Evolutionary conservation across 1,140 invertebrate genomes (phyloP).

Genomic region (Tetragonula clypearis): DNA sequence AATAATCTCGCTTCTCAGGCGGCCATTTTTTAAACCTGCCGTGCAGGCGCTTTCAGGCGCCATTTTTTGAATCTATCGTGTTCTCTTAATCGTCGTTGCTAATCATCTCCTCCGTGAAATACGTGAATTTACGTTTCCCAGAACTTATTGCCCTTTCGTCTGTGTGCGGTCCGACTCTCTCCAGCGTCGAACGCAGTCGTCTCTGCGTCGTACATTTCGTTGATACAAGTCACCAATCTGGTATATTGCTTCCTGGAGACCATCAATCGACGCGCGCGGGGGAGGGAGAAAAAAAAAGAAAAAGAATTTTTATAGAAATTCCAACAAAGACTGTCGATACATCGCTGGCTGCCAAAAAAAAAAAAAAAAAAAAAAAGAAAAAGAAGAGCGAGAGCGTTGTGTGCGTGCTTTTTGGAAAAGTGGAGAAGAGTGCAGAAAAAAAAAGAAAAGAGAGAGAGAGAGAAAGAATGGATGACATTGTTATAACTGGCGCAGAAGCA

Average conservation of each 20-base stretch:
- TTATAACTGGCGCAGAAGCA: not conserved
- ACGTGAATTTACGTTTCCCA: too few species aligned
- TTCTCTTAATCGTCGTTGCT: too few species aligned
- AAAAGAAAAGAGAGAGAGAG: not conserved
- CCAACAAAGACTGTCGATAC: not conserved
- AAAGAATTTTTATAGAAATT: not conserved
- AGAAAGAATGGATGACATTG: not conserved
- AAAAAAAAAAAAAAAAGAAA: not conserved
- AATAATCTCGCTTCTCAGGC: too few species aligned
- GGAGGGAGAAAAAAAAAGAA: not conserved
- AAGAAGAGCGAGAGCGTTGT: not conserved
- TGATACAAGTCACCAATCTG: not conserved
- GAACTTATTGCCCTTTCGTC: too few species aligned
- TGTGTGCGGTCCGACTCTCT: too few species aligned
- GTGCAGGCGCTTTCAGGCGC: too few species aligned
- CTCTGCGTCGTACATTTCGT: not conserved
- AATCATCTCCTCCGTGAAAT: too few species aligned
- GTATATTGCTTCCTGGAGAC: not conserved
- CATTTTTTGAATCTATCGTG: too few species aligned
- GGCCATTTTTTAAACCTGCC: too few species aligned
- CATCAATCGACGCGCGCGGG: too few species aligned
- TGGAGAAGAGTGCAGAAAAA: not conserved
- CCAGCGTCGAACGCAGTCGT: too few species aligned
- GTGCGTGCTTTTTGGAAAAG: not conserved
- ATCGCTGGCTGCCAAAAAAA: not conserved